phyloP scores from a whole-genome alignment of 2,113 vertebrate species.

The Melanostigma gelatinosum region DNA sequence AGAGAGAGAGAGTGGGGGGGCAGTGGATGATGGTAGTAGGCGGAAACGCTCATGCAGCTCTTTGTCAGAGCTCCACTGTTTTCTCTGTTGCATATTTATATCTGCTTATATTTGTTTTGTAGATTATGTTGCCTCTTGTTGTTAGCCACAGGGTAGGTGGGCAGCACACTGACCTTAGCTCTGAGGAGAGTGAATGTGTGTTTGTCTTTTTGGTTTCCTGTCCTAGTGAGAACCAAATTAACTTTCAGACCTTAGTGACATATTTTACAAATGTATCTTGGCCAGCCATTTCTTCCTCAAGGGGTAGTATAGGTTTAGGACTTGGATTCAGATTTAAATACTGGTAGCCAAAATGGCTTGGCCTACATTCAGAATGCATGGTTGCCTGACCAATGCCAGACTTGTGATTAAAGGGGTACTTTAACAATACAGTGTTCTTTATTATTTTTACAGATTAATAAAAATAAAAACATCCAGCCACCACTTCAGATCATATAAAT shows the following conservation, averaged over 20 bases:
- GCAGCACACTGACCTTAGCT: conserved; percentile 28
- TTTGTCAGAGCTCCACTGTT: conserved; percentile 54
- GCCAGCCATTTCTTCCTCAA: neutral
- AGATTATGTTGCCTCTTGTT: conserved; percentile 52
- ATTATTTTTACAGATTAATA: no score
- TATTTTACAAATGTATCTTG: conserved; percentile 7
- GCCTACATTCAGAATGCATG: neutral
- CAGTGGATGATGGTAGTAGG: conserved; percentile 35
- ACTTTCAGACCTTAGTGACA: conserved; percentile 11
- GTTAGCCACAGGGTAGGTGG: conserved; percentile 47
- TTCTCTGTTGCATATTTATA: conserved; percentile 77
- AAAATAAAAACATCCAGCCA: no score
- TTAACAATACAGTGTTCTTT: neutral
- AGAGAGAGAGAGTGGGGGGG: neutral
- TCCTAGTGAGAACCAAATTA: conserved; percentile 17
- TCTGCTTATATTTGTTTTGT: conserved; percentile 74
- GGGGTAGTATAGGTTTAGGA: neutral
- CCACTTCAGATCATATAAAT: no score
- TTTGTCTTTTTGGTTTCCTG: neutral
- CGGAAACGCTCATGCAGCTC: conserved; percentile 57
- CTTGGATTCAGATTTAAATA: neutral
- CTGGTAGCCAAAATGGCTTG: neutral
- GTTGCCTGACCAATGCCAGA: neutral
- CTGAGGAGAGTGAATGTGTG: conserved; percentile 19
- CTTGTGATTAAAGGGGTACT: neutral